Conservation (phyloP, 2,888 invertebrate genomes). For the Eueremaeus valkanovi region DNA sequence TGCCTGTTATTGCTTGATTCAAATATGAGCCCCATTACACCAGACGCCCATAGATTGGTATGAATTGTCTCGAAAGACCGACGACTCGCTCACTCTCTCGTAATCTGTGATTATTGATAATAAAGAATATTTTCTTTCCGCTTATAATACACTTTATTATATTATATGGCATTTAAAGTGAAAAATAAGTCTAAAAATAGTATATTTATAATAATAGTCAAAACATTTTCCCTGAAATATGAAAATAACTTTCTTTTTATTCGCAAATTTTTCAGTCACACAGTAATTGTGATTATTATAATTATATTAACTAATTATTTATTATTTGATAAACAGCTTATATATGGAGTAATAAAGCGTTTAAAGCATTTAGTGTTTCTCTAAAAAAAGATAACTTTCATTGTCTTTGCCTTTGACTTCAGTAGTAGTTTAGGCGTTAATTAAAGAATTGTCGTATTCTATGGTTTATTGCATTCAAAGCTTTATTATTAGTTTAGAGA, state of each 20-base stretch:
- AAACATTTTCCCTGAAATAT: too few relatives aligned
- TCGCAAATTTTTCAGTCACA: too few relatives aligned
- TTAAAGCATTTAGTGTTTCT: not conserved
- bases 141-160: not conserved
- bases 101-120: constrained; percentile 24
- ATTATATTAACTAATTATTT: too few relatives aligned
- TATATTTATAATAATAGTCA: too few relatives aligned
- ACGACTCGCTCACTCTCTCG: not conserved
- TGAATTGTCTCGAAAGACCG: not conserved
- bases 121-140: not conserved
- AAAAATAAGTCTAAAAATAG: not conserved
- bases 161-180: not conserved
- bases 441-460: not conserved
- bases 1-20: not conserved
- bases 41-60: not conserved
- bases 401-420: not conserved
- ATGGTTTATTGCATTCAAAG: not conserved
- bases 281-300: too few relatives aligned
- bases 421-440: not conserved
- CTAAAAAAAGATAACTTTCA: not conserved
- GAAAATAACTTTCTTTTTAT: too few relatives aligned
- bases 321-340: not conserved
- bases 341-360: constrained; percentile 8
- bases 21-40: not conserved
- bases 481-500: constrained; percentile 1